Conservation (phyloP, 2,888 invertebrate species). For the Diarsia mendica region DNA sequence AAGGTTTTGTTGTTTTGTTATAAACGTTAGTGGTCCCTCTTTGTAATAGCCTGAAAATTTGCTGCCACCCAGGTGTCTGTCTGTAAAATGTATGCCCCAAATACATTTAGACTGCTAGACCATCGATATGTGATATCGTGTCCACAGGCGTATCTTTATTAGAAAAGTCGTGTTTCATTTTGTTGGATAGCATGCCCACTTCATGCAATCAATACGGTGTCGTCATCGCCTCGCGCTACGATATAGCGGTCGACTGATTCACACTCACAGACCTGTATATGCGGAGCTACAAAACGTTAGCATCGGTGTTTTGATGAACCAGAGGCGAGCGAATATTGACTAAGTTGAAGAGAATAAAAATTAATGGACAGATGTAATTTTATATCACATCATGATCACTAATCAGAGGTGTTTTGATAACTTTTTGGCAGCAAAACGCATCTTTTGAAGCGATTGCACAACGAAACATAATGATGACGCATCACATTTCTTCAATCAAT, state of each 20-base stretch:
- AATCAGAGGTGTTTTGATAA: background rate
- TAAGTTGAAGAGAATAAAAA: background rate
- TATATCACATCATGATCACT: background rate
- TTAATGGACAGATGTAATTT: background rate
- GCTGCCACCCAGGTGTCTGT: background rate
- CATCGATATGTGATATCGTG: background rate
- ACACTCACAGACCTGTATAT: conserved; percentile 14
- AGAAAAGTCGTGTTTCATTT: background rate
- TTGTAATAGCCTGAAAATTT: background rate
- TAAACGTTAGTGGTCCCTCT: background rate
- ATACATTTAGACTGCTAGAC: background rate
- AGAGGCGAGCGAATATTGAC: background rate
- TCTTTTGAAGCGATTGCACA: conserved; percentile 1
- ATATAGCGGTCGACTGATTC: conserved; percentile 17
- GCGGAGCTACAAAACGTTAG: conserved; percentile 1
- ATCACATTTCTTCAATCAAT: background rate
- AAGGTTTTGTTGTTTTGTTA: background rate
- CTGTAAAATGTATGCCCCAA: conserved; percentile 2
- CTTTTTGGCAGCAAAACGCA: background rate
- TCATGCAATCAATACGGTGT: background rate
- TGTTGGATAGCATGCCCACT: background rate
- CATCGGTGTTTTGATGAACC: conserved; percentile 6
- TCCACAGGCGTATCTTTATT: background rate
- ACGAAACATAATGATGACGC: background rate
- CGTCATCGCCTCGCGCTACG: background rate